A percentile compares a stretch with the other conserved stretches of the same genome.
Conservation (phyloP, 2,113 vertebrate species). For the Platycercus adscitus region DNA sequence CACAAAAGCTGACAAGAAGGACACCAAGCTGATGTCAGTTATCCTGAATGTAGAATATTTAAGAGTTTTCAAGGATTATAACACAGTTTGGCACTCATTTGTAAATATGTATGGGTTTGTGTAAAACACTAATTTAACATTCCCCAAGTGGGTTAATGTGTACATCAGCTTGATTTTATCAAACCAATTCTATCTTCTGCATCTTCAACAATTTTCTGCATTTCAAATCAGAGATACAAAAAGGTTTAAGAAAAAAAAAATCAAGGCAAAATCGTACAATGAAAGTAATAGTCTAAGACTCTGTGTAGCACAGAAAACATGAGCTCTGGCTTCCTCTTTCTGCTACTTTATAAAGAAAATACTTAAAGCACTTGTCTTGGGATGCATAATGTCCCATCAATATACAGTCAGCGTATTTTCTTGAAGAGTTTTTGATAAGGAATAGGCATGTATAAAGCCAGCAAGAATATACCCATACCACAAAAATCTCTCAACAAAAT, state of each 20-base stretch:
- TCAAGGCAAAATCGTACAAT: not conserved
- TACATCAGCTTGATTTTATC: slow-evolving; percentile 61
- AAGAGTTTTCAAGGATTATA: slow-evolving; percentile 63
- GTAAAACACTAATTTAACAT: slow-evolving; percentile 71
- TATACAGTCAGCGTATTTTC: not conserved
- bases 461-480: not conserved
- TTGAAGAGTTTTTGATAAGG: slow-evolving; percentile 1
- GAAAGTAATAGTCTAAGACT: not conserved
- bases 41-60: slow-evolving; percentile 55
- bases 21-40: slow-evolving; percentile 31
- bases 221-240: slow-evolving; percentile 24
- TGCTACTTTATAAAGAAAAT: slow-evolving; percentile 5
- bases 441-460: not conserved
- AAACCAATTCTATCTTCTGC: slow-evolving; percentile 47
- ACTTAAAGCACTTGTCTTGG: not conserved
- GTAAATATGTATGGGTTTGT: slow-evolving; percentile 57
- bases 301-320: not conserved
- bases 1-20: slow-evolving; percentile 64
- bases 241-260: slow-evolving; percentile 9
- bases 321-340: not conserved
- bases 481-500: not conserved
- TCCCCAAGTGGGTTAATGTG: slow-evolving; percentile 36
- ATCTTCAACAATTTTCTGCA: slow-evolving; percentile 27
- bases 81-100: slow-evolving; percentile 65
- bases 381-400: not conserved